These are phyloP conservation scores for Barbus barbus DNA, from an alignment of 2,113 vertebrate genomes.

Conservation along the genomic window DNA sequence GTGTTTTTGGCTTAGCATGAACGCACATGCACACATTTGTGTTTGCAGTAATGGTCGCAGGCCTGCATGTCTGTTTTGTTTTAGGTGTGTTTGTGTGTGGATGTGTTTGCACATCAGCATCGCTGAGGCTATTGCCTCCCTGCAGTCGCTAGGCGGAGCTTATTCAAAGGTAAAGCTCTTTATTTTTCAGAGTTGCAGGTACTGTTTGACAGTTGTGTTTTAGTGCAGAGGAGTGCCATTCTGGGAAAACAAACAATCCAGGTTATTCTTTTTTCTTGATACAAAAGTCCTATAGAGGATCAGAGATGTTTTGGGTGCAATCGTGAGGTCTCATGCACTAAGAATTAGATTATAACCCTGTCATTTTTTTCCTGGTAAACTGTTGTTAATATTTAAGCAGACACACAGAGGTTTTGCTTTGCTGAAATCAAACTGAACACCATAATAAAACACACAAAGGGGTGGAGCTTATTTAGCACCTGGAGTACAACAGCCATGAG, in stretches of 20 bases:
- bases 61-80: slow-evolving; percentile 14
- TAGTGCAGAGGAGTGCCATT: slow-evolving; percentile 2
- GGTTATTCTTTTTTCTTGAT: slow-evolving; percentile 7
- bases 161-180: slow-evolving; percentile 33
- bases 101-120: slow-evolving; percentile 19
- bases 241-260: slow-evolving; percentile 2
- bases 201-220: slow-evolving; percentile 37
- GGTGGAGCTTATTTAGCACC: not conserved
- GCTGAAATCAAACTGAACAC: not conserved
- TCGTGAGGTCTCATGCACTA: not conserved
- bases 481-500: not conserved
- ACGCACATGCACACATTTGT: not conserved
- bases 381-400: slow-evolving; percentile 46
- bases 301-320: not conserved
- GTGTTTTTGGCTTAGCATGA: not conserved
- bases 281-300: not conserved
- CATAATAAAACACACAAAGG: slow-evolving; percentile 29
- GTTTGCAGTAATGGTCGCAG: not conserved
- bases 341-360: not conserved
- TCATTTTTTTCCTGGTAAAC: slow-evolving; percentile 32
- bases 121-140: slow-evolving; percentile 23
- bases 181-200: slow-evolving; percentile 3
- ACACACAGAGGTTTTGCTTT: not conserved
- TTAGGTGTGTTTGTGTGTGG: slow-evolving; percentile 29
- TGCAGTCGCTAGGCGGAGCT: not conserved